Evolutionary conservation across 2,888 invertebrate species (phyloP).

Genomic region (Pteria penguin): DNA sequence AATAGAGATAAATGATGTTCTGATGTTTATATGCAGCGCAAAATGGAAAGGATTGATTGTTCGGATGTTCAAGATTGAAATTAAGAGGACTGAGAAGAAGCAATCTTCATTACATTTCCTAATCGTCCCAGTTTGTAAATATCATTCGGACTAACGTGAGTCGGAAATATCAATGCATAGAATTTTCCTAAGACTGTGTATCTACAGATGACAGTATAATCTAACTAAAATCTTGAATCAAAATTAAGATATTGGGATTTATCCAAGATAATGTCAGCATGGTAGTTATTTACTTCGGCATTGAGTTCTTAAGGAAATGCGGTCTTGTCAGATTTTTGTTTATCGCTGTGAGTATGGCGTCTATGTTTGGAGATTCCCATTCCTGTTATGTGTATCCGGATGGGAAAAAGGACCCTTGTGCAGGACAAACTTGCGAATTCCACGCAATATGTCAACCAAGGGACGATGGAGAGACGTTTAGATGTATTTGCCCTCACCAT

Average conservation of each 20-base stretch:
- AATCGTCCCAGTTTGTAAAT: no score
- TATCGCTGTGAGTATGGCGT: not conserved
- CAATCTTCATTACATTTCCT: no score
- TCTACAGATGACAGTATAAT: no score
- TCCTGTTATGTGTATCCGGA: slow-evolving; percentile 83
- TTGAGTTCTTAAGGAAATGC: not conserved
- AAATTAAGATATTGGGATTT: not conserved
- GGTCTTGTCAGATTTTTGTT: not conserved
- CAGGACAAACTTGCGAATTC: slow-evolving; percentile 85
- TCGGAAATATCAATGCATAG: no score
- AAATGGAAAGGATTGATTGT: no score
- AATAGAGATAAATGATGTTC: no score
- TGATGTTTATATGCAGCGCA: no score
- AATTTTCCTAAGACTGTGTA: no score
- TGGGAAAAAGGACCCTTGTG: slow-evolving; percentile 88
- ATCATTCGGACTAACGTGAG: no score
- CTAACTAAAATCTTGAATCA: no score
- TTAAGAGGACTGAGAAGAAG: no score
- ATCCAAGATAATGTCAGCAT: not conserved
- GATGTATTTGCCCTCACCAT: slow-evolving; percentile 88
- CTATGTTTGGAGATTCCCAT: slow-evolving; percentile 22
- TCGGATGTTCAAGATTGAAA: no score
- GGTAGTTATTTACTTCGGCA: not conserved
- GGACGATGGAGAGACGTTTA: slow-evolving; percentile 86
- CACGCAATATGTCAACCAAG: slow-evolving; percentile 86